phyloP scores from a whole-genome alignment of 2,888 invertebrate genomes.

The Lepidochitona cinerea region DNA sequence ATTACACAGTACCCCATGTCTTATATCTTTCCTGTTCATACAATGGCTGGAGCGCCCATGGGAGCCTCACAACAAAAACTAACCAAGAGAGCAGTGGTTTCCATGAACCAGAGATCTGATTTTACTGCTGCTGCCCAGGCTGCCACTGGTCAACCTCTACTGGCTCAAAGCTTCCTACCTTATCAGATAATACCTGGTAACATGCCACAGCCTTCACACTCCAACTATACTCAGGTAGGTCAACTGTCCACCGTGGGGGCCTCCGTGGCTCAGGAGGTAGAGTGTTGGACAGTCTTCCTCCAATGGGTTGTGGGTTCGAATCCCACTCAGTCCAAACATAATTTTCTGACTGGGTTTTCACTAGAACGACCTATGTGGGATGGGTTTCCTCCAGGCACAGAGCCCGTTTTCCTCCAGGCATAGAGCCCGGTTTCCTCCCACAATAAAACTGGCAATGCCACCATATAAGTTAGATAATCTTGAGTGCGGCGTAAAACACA shows the following conservation, averaged over 20 bases:
- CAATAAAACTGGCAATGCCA: too few species aligned
- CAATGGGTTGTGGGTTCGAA: too few species aligned
- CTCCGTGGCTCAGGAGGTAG: too few species aligned
- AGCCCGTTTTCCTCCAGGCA: too few species aligned
- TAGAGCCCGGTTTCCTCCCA: too few species aligned
- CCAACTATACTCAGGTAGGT: slow-evolving; percentile 10
- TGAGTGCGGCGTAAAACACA: too few species aligned
- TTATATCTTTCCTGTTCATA: slow-evolving; percentile 12
- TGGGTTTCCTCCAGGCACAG: too few species aligned
- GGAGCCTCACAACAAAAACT: not conserved
- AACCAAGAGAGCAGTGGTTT: slow-evolving; percentile 36
- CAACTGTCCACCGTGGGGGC: not conserved
- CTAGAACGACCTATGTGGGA: too few species aligned
- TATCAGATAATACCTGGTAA: not conserved
- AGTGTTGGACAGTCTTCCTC: too few species aligned
- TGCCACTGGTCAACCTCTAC: slow-evolving; percentile 50
- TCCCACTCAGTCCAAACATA: too few species aligned
- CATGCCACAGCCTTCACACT: slow-evolving; percentile 13
- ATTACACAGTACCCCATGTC: slow-evolving; percentile 16
- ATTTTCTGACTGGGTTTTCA: too few species aligned
- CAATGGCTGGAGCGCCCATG: not conserved
- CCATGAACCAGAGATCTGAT: slow-evolving; percentile 39
- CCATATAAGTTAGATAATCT: too few species aligned
- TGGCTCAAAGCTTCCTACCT: slow-evolving; percentile 31
- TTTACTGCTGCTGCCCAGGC: slow-evolving; percentile 43